Conservation (phyloP, 2,888 invertebrate genomes). For the Thecophora atra region DNA sequence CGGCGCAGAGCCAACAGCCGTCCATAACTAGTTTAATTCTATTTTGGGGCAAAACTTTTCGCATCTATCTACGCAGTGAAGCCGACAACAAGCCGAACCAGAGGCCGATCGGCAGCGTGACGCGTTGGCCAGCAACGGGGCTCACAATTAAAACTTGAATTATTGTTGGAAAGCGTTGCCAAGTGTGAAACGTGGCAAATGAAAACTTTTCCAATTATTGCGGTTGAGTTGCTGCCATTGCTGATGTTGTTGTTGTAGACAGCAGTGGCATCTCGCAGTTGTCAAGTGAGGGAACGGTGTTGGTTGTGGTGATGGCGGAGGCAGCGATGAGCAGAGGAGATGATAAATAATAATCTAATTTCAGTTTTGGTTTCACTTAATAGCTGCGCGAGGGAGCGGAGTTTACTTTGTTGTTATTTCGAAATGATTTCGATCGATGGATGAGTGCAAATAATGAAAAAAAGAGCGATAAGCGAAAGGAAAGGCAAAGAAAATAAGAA, state of each 20-base stretch:
- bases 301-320: neutral
- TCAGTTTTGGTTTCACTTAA: neutral
- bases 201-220: conserved; percentile 36
- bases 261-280: too few relatives aligned
- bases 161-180: conserved; percentile 25
- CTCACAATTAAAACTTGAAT: conserved; percentile 35
- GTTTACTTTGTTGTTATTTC: too few relatives aligned
- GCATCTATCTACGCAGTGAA: conserved; percentile 24
- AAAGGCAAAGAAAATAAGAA: too few relatives aligned
- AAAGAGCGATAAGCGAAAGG: too few relatives aligned
- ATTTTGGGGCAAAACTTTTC: conserved; percentile 29
- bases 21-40: conserved; percentile 23
- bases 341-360: conserved; percentile 8
- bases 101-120: neutral
- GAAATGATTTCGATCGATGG: too few relatives aligned
- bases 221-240: conserved; percentile 23
- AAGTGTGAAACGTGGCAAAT: conserved; percentile 29
- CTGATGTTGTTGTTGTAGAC: neutral
- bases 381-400: too few relatives aligned
- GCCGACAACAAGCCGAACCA: neutral
- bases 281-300: neutral
- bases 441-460: too few relatives aligned
- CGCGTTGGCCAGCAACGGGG: neutral
- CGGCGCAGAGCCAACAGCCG: neutral
- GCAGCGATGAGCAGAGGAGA: neutral